A percentile compares a stretch with the other conserved stretches of the same genome.
These are phyloP conservation scores for Ernsta delagoae DNA, from an alignment of 2,888 invertebrate species.

Conservation along the genomic window DNA sequence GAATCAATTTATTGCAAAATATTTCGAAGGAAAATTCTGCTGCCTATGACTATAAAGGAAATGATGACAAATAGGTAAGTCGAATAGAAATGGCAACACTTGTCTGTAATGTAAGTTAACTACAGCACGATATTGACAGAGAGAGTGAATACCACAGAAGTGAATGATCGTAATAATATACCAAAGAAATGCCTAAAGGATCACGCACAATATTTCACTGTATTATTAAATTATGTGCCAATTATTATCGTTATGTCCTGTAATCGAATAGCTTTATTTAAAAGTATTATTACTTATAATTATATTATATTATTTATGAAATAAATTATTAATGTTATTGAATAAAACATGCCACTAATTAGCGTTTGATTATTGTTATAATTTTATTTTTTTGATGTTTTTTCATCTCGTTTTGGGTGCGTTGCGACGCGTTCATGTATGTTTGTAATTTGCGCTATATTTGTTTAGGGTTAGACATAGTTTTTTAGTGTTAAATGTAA, in stretches of 20 bases:
- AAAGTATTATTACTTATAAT: constrained; percentile 34
- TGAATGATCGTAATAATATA: constrained; percentile 16
- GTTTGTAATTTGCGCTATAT: constrained; percentile 69
- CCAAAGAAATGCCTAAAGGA: constrained; percentile 25
- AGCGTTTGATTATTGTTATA: constrained; percentile 40
- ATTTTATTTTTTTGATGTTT: constrained; percentile 53
- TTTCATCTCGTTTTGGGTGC: constrained; percentile 68
- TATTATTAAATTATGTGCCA: constrained; percentile 39
- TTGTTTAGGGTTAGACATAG: constrained; percentile 41
- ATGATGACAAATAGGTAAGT: no score
- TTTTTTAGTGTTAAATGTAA: no score
- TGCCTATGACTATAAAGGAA: no score
- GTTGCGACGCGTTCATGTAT: constrained; percentile 81
- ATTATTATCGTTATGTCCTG: constrained; percentile 27
- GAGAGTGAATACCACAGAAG: background rate
- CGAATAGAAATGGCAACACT: constrained; percentile 24
- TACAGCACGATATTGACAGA: background rate
- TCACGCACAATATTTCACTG: constrained; percentile 39
- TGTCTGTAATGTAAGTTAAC: background rate
- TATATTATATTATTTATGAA: constrained; percentile 21
- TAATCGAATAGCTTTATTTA: constrained; percentile 34
- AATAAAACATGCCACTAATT: constrained; percentile 36
- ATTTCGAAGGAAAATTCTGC: no score
- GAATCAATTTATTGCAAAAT: no score
- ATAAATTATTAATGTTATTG: constrained; percentile 32